phyloP scores from a whole-genome alignment of 2,113 vertebrate genomes.

The Limanda limanda region DNA sequence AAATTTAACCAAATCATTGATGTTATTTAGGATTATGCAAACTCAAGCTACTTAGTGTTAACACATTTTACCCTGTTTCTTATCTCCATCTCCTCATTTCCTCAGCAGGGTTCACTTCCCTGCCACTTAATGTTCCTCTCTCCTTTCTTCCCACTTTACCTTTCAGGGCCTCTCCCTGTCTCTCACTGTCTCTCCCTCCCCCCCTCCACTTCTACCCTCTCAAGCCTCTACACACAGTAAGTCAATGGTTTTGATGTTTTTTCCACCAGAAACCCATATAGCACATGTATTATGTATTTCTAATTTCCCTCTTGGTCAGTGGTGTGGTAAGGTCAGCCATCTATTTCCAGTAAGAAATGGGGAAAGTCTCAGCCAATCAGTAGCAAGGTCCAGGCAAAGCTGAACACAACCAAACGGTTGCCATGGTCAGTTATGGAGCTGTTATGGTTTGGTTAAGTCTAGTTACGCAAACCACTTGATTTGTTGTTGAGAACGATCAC shows the following conservation, averaged over 20 bases:
- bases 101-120: neutral
- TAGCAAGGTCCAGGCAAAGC: neutral
- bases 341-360: conserved; percentile 14
- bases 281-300: conserved; percentile 49
- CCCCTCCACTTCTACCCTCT: neutral
- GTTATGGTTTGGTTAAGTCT: neutral
- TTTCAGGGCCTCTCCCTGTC: neutral
- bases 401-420: neutral
- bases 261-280: conserved; percentile 16
- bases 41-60: too few relatives aligned
- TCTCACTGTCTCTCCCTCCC: neutral
- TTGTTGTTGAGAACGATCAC: too few relatives aligned
- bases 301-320: conserved; percentile 12
- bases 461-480: too few relatives aligned
- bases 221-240: neutral
- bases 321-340: conserved; percentile 21
- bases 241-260: neutral
- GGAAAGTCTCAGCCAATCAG: conserved; percentile 27
- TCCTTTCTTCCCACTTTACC: too few relatives aligned
- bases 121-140: too few relatives aligned
- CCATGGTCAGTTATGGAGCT: neutral
- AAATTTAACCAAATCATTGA: too few relatives aligned
- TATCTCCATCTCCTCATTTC: neutral
- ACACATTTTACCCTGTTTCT: too few relatives aligned
- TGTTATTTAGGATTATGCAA: too few relatives aligned